These are phyloP conservation scores for Pollenia labialis DNA, from an alignment of 2,888 invertebrate genomes.

Conservation along the genomic window DNA sequence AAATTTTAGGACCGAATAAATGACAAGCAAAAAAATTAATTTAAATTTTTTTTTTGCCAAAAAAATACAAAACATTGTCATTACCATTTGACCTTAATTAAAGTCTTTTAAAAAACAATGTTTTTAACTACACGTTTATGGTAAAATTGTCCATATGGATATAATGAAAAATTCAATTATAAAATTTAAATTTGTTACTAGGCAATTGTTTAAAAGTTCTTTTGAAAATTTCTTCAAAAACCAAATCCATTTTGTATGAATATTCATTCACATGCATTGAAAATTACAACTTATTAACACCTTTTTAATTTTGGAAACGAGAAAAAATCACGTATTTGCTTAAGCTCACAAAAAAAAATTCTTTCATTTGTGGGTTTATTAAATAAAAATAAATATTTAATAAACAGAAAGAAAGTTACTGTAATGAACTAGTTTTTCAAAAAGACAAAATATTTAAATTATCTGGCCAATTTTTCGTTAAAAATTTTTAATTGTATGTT, in stretches of 20 bases:
- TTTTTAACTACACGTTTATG: conserved; percentile 3
- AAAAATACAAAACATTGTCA: neutral
- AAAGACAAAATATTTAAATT: too few relatives aligned
- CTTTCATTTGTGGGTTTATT: too few relatives aligned
- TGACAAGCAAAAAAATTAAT: neutral
- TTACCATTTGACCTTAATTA: conserved; percentile 52
- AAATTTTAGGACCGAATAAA: too few relatives aligned
- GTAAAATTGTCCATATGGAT: neutral
- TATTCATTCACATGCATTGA: neutral
- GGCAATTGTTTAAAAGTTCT: neutral
- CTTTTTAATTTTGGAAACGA: too few relatives aligned
- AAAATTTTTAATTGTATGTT: neutral
- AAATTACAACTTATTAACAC: neutral
- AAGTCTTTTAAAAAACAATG: neutral
- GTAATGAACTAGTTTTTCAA: too few relatives aligned
- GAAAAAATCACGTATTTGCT: too few relatives aligned
- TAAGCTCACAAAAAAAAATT: too few relatives aligned
- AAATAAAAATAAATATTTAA: too few relatives aligned
- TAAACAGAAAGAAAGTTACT: too few relatives aligned
- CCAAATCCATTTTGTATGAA: too few relatives aligned
- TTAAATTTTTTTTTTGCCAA: neutral
- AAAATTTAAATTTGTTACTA: neutral
- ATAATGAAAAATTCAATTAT: neutral
- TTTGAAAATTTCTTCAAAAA: conserved; percentile 3
- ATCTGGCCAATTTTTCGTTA: too few relatives aligned